Evolutionary conservation across 2,113 vertebrate species (phyloP).

Genomic region (Cygnus buccinator): DNA sequence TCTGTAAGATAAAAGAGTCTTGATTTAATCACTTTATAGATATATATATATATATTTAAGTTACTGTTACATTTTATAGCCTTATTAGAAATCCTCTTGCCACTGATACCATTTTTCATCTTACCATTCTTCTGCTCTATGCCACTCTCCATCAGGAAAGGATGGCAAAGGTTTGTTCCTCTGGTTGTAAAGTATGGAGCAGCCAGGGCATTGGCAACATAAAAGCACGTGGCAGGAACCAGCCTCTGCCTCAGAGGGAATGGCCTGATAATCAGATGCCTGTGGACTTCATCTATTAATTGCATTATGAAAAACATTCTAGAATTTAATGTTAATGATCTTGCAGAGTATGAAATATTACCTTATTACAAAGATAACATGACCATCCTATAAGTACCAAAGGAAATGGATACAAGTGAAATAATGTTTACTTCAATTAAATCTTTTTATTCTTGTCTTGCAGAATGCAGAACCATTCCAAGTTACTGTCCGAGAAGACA

Average conservation of each 20-base stretch:
- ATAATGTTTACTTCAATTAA: not conserved
- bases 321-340: not conserved
- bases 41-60: too few species aligned
- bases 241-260: not conserved
- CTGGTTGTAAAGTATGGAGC: not conserved
- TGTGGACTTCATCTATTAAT: not conserved
- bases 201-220: not conserved
- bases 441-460: slow-evolving; percentile 27
- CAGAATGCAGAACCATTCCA: slow-evolving; percentile 82
- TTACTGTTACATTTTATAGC: not conserved
- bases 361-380: not conserved
- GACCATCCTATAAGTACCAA: not conserved
- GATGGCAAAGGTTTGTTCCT: not conserved
- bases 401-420: not conserved
- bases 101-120: not conserved
- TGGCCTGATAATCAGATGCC: not conserved
- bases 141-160: not conserved
- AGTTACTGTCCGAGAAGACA: slow-evolving; percentile 81
- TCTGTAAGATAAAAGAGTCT: not conserved
- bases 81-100: not conserved
- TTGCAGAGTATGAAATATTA: not conserved
- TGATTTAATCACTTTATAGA: not conserved
- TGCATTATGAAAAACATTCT: not conserved
- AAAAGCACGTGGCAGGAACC: not conserved
- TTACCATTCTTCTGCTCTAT: not conserved